Percentiles rank a stretch among this genome's conserved stretches.
These are phyloP conservation scores for Atlantisia rogersi DNA, from an alignment of 2,113 vertebrate species.

Conservation along the genomic window DNA sequence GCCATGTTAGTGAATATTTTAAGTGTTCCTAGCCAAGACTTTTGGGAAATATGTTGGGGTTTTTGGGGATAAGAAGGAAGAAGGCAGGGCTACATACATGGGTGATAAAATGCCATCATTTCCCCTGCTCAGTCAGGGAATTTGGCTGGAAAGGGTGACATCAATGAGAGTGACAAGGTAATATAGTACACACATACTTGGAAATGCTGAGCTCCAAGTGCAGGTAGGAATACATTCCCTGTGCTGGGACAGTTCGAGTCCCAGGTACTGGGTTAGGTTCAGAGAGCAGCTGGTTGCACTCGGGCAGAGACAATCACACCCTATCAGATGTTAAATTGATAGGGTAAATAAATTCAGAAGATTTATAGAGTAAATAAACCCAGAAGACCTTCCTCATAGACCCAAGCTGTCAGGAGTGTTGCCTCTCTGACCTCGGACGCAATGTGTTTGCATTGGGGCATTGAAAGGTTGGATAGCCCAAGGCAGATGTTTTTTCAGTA, in stretches of 20 bases:
- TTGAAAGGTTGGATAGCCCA: background rate
- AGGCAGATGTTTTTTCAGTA: accelerated
- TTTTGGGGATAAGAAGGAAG: background rate
- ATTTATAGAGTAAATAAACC: background rate
- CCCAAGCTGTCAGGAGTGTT: background rate
- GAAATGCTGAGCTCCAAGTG: background rate
- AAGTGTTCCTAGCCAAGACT: background rate
- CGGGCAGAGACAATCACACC: background rate
- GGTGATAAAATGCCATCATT: background rate
- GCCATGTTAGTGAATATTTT: background rate
- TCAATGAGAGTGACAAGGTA: background rate
- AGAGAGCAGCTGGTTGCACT: background rate
- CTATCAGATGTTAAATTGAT: background rate
- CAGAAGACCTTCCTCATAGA: background rate
- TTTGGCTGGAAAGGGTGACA: background rate
- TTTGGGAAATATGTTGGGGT: background rate
- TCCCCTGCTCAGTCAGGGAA: background rate
- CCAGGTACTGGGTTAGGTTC: background rate
- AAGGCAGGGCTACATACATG: background rate
- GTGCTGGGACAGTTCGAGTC: accelerated
- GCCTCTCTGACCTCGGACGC: background rate
- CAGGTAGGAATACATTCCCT: background rate
- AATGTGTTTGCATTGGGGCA: accelerated
- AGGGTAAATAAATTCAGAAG: too few relatives aligned
- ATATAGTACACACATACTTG: too few relatives aligned